Evolutionary conservation across 2,797 vertebrate species (phyloP), one percentile per base, ranked within the genome.

Genomic region (Fistularia commersonii): DNA sequence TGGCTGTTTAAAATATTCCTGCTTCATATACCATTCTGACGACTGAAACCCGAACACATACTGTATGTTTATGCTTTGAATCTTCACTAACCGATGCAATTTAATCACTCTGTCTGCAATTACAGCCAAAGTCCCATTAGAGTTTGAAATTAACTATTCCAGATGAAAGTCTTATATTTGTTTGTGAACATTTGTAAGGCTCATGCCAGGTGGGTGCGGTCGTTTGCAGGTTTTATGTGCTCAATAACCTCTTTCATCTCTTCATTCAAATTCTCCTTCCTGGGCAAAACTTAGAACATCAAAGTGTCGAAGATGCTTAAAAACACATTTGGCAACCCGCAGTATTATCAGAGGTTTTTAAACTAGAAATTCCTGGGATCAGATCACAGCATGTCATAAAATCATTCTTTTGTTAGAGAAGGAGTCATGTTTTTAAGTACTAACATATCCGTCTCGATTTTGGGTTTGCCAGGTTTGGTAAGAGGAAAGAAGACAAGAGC

Each of bases 401-500:
- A 23, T 23, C 23, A 23, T 23, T 23, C 23, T 2, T 23, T 23
- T 23, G 23, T 23, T 23, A 23, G 23, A 23, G 23, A 23, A 23
- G 2, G 23, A 23, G 23, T 23, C 23, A 23, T 23, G 23, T 23
- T 23, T 23, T 23, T 23, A 23, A 23, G 23, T 23, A 23, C 23
- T 23, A 23, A 23, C 23, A 23, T 23, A 2, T 23, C 6, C 50
- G 1, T 54, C n/a, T 4, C 4, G 23, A 23, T 23, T 23, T 23
- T 23, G 23, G 23, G 23, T 60, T 11, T 45, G 34, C 5, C 74
- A 98, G 96, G 81, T 98, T 98, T 69, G 95, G 94, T 4, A 97
- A 93, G 86, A 98, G 94, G 82, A 97, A 94, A 70, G 96, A 98
- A 0, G 93, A 94, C 37, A 97, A 92, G 83, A 81, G 76, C 48